A percentile compares a stretch with the other conserved stretches of the same genome.
These are phyloP conservation scores for Cetonia aurata DNA, from an alignment of 2,888 invertebrate genomes.

Conservation along the genomic window DNA sequence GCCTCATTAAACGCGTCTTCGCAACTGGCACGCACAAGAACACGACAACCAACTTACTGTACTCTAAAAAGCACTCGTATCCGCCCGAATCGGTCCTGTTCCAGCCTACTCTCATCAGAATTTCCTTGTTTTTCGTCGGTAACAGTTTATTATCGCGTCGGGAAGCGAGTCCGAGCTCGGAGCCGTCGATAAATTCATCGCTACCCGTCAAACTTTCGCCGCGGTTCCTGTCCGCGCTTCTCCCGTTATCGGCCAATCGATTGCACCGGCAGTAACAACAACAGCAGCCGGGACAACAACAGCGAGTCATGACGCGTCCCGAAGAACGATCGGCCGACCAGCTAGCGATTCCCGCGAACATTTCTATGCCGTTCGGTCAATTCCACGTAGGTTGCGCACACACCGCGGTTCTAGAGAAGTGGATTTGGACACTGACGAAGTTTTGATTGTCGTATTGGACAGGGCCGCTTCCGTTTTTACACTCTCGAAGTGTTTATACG, in stretches of 20 bases:
- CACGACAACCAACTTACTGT: conserved; percentile 69
- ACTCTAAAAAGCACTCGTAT: conserved; percentile 78
- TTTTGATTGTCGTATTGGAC: background rate
- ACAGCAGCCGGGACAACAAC: background rate
- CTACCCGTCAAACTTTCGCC: conserved; percentile 13
- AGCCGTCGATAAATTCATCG: conserved; percentile 12
- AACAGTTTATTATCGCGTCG: conserved; percentile 23
- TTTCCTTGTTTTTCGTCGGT: conserved; percentile 32
- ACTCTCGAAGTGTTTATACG: background rate
- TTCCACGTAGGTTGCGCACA: too few relatives aligned
- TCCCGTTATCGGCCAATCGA: background rate
- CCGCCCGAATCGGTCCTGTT: conserved; percentile 77
- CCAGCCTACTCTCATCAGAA: conserved; percentile 74
- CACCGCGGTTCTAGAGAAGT: too few relatives aligned
- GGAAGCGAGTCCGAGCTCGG: conserved; percentile 22
- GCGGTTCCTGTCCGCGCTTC: background rate
- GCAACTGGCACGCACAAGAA: conserved; percentile 6
- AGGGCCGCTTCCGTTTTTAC: background rate
- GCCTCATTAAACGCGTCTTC: background rate
- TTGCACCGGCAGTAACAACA: conserved; percentile 2
- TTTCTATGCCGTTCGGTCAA: too few relatives aligned
- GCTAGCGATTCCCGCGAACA: too few relatives aligned
- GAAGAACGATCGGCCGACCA: too few relatives aligned
- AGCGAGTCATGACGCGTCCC: background rate
- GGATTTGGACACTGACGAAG: background rate